Evolutionary conservation across 2,888 invertebrate species (phyloP).

Genomic region (Phengaris arion): DNA sequence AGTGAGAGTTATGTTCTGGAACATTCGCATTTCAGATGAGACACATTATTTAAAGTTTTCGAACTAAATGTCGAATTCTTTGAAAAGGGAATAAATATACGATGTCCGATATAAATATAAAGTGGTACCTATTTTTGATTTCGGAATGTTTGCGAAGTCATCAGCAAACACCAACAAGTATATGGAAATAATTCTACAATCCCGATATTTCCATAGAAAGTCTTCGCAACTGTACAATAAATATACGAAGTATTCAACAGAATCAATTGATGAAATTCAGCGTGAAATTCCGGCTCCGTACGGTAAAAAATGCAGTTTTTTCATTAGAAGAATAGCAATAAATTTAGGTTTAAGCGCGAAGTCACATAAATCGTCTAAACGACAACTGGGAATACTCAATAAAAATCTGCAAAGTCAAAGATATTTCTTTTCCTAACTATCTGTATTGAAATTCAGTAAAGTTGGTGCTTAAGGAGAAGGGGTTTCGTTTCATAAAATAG

Average conservation of each 20-base stretch:
- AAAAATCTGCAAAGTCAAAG: slow-evolving; percentile 42
- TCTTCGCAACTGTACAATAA: background rate
- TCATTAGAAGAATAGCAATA: slow-evolving; percentile 34
- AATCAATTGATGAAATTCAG: slow-evolving; percentile 16
- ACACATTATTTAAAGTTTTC: slow-evolving; percentile 43
- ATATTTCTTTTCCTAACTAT: slow-evolving; percentile 46
- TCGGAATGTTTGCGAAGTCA: no score
- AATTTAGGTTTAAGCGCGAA: slow-evolving; percentile 34
- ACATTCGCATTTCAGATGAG: slow-evolving; percentile 52
- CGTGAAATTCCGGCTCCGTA: background rate
- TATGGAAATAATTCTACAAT: background rate
- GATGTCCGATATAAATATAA: no score
- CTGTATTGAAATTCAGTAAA: slow-evolving; percentile 42
- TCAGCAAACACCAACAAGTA: no score
- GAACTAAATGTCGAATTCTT: background rate
- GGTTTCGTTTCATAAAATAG: slow-evolving; percentile 33
- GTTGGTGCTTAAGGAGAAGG: background rate
- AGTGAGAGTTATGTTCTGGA: slow-evolving; percentile 50
- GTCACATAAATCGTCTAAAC: slow-evolving; percentile 39
- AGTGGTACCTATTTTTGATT: no score
- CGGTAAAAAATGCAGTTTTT: slow-evolving; percentile 31
- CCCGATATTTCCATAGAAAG: background rate
- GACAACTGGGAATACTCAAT: slow-evolving; percentile 43
- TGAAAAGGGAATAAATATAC: background rate
- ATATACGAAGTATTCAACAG: background rate